Conservation (phyloP, 2,113 vertebrate species). For the Gopherus flavomarginatus region DNA sequence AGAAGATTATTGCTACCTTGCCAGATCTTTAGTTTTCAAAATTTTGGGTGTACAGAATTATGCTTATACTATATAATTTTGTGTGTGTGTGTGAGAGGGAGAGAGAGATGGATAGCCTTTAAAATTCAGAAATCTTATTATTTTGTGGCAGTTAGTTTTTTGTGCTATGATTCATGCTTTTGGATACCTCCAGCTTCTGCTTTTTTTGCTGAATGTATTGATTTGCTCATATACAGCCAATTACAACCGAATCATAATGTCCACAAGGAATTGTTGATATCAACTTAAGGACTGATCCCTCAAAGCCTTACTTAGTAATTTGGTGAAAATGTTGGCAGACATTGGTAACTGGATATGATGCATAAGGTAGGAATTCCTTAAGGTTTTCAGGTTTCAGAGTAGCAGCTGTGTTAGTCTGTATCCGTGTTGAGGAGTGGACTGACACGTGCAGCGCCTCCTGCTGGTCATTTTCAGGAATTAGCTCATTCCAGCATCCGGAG, state of each 20-base stretch:
- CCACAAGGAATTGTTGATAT: not conserved
- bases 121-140: not conserved
- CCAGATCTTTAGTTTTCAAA: not conserved
- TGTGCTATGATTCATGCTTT: rapidly evolving
- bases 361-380: not conserved
- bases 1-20: not conserved
- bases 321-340: not conserved
- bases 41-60: rapidly evolving
- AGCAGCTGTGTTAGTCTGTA: no score
- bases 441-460: no score
- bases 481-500: no score
- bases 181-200: not conserved
- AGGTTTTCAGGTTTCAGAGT: no score
- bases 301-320: not conserved
- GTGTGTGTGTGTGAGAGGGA: not conserved
- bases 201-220: not conserved
- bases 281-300: not conserved
- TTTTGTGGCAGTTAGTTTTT: not conserved
- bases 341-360: not conserved
- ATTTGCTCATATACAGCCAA: not conserved
- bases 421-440: no score
- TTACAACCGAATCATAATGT: not conserved
- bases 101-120: rapidly evolving
- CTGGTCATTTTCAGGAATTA: no score
- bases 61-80: not conserved